These are phyloP conservation scores for Furcula furcula DNA, from an alignment of 2,888 invertebrate species.

Conservation along the genomic window DNA sequence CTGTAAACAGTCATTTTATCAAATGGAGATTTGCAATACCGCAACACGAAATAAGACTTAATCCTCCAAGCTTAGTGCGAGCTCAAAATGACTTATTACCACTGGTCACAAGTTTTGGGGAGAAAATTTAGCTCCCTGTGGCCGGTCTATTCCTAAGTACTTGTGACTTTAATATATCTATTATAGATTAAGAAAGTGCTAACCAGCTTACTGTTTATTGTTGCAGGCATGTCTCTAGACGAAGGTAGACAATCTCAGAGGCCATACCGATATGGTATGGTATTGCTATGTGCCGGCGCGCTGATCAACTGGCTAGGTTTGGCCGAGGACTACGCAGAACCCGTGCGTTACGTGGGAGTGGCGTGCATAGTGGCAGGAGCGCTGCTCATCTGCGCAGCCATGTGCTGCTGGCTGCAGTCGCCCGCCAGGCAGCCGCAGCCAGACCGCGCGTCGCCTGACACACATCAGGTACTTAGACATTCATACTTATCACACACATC, in stretches of 20 bases:
- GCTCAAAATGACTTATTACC: too few relatives aligned
- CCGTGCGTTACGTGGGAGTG: conserved; percentile 87
- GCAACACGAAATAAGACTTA: too few relatives aligned
- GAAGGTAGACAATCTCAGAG: conserved; percentile 85
- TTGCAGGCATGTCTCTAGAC: conserved; percentile 85
- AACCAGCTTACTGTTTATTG: too few relatives aligned
- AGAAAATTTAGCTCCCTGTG: too few relatives aligned
- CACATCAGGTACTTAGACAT: conserved; percentile 62
- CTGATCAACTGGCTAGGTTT: conserved; percentile 88
- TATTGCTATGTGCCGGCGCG: conserved; percentile 86
- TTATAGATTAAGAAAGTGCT: too few relatives aligned
- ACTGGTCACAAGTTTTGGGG: too few relatives aligned
- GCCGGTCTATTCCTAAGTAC: too few relatives aligned
- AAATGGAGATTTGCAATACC: too few relatives aligned
- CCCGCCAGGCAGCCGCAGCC: conserved; percentile 71
- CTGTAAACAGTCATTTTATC: too few relatives aligned
- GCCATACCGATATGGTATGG: conserved; percentile 88
- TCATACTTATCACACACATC: background rate
- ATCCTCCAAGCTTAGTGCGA: too few relatives aligned
- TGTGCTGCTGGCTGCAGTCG: conserved; percentile 87
- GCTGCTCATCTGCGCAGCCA: conserved; percentile 86
- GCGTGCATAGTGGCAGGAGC: conserved; percentile 88
- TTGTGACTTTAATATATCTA: too few relatives aligned
- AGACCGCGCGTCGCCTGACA: conserved; percentile 69
- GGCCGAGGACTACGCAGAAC: conserved; percentile 87